Evolutionary conservation across 2,888 invertebrate genomes (phyloP).

Genomic region (Hydropsyche betteni): DNA sequence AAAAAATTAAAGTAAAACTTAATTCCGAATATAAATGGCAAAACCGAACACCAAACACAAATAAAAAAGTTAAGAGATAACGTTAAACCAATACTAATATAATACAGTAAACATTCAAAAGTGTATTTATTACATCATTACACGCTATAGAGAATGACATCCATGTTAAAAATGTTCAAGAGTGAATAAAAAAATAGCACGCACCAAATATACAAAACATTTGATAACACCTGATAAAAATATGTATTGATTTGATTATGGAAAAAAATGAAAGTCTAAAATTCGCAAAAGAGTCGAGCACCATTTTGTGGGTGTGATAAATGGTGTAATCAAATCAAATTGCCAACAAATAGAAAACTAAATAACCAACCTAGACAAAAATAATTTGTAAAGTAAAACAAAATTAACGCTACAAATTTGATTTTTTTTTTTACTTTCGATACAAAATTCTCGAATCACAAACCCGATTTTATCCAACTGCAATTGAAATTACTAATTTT

Average conservation of each 20-base stretch:
- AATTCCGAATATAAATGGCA: neutral
- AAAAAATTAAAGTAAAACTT: constrained; percentile 7
- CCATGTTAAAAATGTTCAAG: constrained; percentile 59
- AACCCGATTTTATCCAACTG: no score
- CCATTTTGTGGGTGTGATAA: no score
- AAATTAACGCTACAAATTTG: no score
- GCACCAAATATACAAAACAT: constrained; percentile 14
- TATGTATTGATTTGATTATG: neutral
- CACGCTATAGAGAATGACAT: constrained; percentile 56
- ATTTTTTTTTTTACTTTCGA: no score
- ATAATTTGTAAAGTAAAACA: no score
- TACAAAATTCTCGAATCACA: no score
- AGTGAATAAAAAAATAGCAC: constrained; percentile 56
- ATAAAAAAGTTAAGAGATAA: constrained; percentile 11
- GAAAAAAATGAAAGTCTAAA: neutral
- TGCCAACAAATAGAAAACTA: no score
- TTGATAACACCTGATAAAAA: neutral
- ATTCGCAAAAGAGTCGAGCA: neutral
- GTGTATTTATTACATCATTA: constrained; percentile 62
- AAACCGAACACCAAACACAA: constrained; percentile 7
- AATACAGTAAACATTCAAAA: constrained; percentile 64
- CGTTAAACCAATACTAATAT: constrained; percentile 53
- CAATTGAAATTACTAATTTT: no score
- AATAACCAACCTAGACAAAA: no score
- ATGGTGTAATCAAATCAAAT: no score